Base-by-base conservation (phyloP, 1,140 invertebrate genomes). In the Scylla paramamosain region DNA sequence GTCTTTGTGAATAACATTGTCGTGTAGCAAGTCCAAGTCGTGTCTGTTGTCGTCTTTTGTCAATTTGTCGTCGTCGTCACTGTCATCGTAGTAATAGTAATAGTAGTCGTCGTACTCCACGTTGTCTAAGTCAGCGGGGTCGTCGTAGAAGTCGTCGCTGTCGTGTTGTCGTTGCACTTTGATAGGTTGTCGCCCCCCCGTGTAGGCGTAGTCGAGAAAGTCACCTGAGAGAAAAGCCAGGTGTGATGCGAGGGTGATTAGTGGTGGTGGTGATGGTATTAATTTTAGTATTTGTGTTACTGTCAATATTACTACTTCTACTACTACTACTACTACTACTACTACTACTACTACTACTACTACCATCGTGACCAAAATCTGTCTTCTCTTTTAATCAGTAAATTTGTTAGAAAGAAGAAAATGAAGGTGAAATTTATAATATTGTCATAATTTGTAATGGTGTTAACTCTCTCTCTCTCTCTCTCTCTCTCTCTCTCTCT, bases 171-270 rank as follows among this genome's bases (percentile, higher is more conserved):
- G 82, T 29, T 83, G 16, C 39, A 87, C 88, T 91, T 0, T 14
- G 8, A 91, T 29, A 46, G 93, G 93, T 0, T 67, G 93, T 12
- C 88, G 93, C 29, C 93, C 93, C 32, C 93, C 93, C 14, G 93
- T 94, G 88, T 94, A 94, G 2, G 93, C 93, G 88, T 94, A 94
- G 59, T 94, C 93, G 39, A 94, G 59, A 46, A 94, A 94, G 39
- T 94, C 93, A 91, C 93, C 93, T 94, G 93, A 20, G 31, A 16
- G 39, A 6, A 39, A 39, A 39, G 39, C 39, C 39, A 16, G 59
- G 46, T 25, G 46, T 16, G 28, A 16, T 39, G 20, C 52, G 32
- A 39, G 39, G 39, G 20, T 20, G 28, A 91, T 48, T n/a, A 16
- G 52, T 59, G 52, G 52, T 59, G 52, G 52, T 59, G 52, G 52